A percentile compares a stretch with the other conserved stretches of the same genome.
phyloP scores from a whole-genome alignment of 2,888 invertebrate genomes.

The Bembecia ichneumoniformis region DNA sequence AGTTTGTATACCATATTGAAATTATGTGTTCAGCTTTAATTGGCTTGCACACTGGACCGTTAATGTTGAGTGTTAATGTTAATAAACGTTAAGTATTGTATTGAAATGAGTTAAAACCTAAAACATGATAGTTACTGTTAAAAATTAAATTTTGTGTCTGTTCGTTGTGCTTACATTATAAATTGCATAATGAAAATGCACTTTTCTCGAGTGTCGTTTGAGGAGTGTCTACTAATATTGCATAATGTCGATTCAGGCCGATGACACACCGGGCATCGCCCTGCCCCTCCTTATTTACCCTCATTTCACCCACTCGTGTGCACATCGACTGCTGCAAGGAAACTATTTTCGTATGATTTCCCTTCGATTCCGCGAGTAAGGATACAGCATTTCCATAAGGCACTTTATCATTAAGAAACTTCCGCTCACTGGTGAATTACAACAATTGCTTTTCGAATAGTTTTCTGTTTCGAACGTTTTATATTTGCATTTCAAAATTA shows the following conservation, averaged over 20 bases:
- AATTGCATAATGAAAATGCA: neutral
- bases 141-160: no score
- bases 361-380: slow-evolving; percentile 7
- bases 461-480: no score
- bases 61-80: no score
- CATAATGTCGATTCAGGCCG: slow-evolving; percentile 7
- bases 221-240: neutral
- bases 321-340: slow-evolving; percentile 22
- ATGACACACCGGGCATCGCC: slow-evolving; percentile 17
- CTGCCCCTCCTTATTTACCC: slow-evolving; percentile 15
- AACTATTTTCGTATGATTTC: slow-evolving; percentile 39
- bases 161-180: no score
- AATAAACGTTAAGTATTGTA: no score
- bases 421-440: slow-evolving; percentile 25
- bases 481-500: slow-evolving; percentile 26
- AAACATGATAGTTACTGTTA: no score
- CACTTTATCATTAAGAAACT: slow-evolving; percentile 28
- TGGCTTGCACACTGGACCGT: no score
- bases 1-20: no score
- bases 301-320: slow-evolving; percentile 15
- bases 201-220: neutral
- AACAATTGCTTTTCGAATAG: slow-evolving; percentile 24
- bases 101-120: no score
- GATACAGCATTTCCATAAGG: neutral
- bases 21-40: no score